Base-by-base conservation (phyloP, 1,140 invertebrate genomes). In the Polyergus mexicanus region DNA sequence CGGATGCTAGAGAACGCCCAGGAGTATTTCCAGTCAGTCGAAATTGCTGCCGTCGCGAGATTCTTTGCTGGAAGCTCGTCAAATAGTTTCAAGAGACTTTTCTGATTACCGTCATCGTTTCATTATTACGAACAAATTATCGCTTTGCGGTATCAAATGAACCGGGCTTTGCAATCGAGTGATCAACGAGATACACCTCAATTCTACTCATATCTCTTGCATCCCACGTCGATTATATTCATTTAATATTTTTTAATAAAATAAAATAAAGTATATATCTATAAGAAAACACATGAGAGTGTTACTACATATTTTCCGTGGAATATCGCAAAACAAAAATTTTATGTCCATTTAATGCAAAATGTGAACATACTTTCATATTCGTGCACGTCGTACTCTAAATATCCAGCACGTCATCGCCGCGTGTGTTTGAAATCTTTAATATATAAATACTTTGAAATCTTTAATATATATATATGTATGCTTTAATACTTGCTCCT, bases 81-180 rank as follows among this genome's bases (percentile, higher is more conserved):
- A 89, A 89, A 89, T 89, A 89, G 86, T 86, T 89, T 51, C 77
- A 47, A 32, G 35, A 16, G 32, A 58, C 47, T 76, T 44, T n/a
- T 44, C 41, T 19, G 11, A 65, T 44, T 28, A 11, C 16, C 65
- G 51, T 86, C 80, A 83, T 89, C 72, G 77, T 68, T 47, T 68
- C 86, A 44, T 89, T 88, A 85, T 88, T 88, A 63, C 44, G 22
- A 35, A 54, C 62, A 44, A 72, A 72, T 81, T 81, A 72, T 81
- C 47, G 13, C 63, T 38, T 54, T 35, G 51, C 38, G 16, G 11
- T 38, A 56, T 68, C 44, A 68, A 38, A 22, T 6, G 16, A 25
- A 22, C 65, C 1, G 8, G 11, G 54, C n/a, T 25, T 62, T 25
- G 6, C 74, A 8, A 62, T 44, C 10, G 74, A 19, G n/a, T 11